Evolutionary conservation across 2,797 vertebrate genomes (phyloP).

Genomic region (Phylloscopus collybita): DNA sequence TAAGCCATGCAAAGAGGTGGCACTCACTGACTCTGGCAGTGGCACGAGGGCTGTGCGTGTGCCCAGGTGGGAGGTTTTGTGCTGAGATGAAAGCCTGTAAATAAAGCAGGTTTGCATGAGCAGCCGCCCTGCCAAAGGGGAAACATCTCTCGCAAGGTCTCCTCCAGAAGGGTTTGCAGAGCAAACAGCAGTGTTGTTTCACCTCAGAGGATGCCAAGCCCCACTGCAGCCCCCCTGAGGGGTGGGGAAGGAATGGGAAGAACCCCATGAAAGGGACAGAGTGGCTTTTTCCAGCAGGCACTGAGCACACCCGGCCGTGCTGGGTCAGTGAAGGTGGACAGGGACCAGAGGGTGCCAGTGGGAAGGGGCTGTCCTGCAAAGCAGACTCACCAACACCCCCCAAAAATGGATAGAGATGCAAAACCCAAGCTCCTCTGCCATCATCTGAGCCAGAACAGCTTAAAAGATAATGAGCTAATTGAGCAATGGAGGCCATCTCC

Average conservation of each 20-base stretch:
- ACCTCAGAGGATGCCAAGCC: background rate
- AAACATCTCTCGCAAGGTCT: background rate
- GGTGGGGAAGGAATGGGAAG: background rate
- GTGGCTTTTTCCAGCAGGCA: background rate
- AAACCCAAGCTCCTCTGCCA: background rate
- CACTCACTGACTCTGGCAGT: background rate
- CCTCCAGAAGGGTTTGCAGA: background rate
- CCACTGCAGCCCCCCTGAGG: rapidly evolving
- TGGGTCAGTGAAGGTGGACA: rapidly evolving
- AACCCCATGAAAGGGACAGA: rapidly evolving
- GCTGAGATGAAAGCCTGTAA: background rate
- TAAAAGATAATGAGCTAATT: conserved; percentile 23
- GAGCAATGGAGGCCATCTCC: conserved; percentile 37
- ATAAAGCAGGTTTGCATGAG: background rate
- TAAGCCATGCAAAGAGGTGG: background rate
- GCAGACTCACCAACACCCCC: background rate
- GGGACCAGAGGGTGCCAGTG: rapidly evolving
- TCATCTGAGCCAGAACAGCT: background rate
- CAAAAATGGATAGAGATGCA: background rate
- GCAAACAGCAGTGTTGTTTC: background rate
- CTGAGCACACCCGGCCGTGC: rapidly evolving
- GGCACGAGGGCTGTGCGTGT: background rate
- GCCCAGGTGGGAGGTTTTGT: background rate
- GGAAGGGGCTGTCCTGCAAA: background rate
- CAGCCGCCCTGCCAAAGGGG: background rate